These are phyloP conservation scores for Cyprinodon variegatus DNA, from an alignment of 2,113 vertebrate genomes.

Conservation along the genomic window DNA sequence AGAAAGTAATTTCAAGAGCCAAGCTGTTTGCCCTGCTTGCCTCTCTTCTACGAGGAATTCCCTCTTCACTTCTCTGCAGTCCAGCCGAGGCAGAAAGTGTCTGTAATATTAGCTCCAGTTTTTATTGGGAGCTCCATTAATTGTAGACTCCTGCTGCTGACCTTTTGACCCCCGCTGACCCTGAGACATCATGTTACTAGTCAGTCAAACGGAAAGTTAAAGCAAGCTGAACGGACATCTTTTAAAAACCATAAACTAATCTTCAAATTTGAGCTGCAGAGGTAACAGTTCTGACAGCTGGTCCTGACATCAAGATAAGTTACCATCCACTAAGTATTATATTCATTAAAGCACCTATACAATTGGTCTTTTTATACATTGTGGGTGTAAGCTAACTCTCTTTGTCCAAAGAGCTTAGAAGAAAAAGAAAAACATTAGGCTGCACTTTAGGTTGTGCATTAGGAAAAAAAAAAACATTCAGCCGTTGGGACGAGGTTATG, in stretches of 20 bases:
- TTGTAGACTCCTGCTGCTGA: constrained; percentile 78
- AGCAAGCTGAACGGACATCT: constrained; percentile 11
- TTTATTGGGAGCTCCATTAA: constrained; percentile 84
- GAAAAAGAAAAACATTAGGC: constrained; percentile 53
- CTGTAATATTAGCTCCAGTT: constrained; percentile 81
- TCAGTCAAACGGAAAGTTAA: constrained; percentile 32
- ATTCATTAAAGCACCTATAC: neutral
- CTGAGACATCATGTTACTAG: constrained; percentile 79
- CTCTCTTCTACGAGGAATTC: constrained; percentile 63
- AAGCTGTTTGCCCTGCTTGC: constrained; percentile 69
- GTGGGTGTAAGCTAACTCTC: constrained; percentile 33
- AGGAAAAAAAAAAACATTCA: constrained; percentile 50
- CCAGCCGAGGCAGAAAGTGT: constrained; percentile 52
- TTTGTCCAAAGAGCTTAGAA: constrained; percentile 30
- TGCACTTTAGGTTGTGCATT: constrained; percentile 48
- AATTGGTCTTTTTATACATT: neutral
- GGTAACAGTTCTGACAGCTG: neutral
- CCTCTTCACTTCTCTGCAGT: constrained; percentile 62
- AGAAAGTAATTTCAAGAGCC: constrained; percentile 73
- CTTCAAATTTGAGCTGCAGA: neutral
- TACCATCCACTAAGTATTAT: neutral
- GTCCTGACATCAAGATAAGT: neutral
- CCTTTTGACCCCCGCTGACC: constrained; percentile 78
- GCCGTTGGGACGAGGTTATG: constrained; percentile 37
- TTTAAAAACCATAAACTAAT: constrained; percentile 13